Evolutionary conservation across 2,797 vertebrate genomes (phyloP), one percentile per base, ranked within the genome.

Genomic region (Poecilia velifera): DNA sequence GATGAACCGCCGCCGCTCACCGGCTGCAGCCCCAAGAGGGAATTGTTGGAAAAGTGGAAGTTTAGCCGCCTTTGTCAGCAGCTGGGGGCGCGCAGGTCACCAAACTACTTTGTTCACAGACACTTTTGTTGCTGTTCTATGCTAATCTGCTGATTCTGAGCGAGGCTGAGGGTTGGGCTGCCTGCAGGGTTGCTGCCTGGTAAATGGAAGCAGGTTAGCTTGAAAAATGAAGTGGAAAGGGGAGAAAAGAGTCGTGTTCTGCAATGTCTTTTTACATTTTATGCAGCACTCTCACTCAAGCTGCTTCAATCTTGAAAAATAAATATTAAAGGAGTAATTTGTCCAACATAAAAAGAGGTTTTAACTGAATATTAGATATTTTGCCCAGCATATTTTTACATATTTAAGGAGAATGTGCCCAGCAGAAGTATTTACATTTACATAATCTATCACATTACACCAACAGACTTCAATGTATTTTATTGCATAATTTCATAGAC

Each of bases 61-160:
- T 84, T 84, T 72, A 79, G 81, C 87, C 77, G 85, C 86, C 64
- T 89, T 71, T 59, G 76, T 79, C 82, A 74, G 87, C 6, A 70
- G 84, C 80, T n/a, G 81, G 45, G 85, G 85, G 81, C 9, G 20
- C 20, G 6, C 76, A 25, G 90, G 88, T 88, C 78, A 2, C 80
- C 53, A 34, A 46, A 73, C 70, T 83, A 76, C 88, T 87, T 84
- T 87, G 85, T 86, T 78, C 66, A 47, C 28, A 85, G 79, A 80
- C 81, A 66, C 77, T 87, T 84, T 72, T 88, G 75, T 82, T 87
- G 86, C 72, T 85, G 76, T 82, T 76, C 73, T 87, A 90, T 89
- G 88, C 78, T 88, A 88, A 89, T 87, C 16, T 73, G 78, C 18
- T 6, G 79, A 74, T 43, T 36, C 66, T 53, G 72, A 70, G 76